These are phyloP conservation scores for Gymnarchus niloticus DNA, from an alignment of 2,113 vertebrate genomes.

Conservation along the genomic window DNA sequence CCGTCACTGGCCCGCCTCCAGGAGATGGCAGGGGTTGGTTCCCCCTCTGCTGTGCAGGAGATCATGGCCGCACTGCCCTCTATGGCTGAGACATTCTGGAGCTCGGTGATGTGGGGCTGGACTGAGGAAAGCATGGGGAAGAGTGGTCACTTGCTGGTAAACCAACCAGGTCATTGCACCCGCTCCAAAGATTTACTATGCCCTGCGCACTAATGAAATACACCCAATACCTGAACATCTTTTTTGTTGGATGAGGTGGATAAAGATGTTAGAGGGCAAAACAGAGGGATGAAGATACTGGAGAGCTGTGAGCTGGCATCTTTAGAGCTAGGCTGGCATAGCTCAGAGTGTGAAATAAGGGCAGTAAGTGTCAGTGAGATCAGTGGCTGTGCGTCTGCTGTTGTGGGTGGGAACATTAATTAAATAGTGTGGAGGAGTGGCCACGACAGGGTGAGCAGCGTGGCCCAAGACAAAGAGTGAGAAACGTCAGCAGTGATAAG, in stretches of 20 bases:
- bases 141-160: neutral
- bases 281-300: neutral
- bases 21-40: conserved; percentile 87
- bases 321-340: neutral
- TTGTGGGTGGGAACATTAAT: too few relatives aligned
- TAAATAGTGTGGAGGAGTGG: neutral
- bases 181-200: too few relatives aligned
- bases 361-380: neutral
- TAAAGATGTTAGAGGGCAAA: neutral
- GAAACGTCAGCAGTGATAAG: neutral
- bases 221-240: neutral
- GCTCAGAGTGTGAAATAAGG: neutral
- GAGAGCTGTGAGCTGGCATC: neutral
- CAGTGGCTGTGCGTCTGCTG: neutral
- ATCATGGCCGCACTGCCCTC: conserved; percentile 87
- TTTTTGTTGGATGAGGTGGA: neutral
- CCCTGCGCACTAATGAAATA: too few relatives aligned
- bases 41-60: conserved; percentile 88
- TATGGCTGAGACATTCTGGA: conserved; percentile 86
- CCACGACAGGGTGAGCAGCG: neutral
- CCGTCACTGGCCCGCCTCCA: conserved; percentile 88
- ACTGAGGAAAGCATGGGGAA: conserved; percentile 59
- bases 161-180: neutral
- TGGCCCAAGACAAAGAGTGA: neutral
- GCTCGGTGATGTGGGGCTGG: conserved; percentile 92